Evolutionary conservation across 2,113 vertebrate genomes (phyloP).

Genomic region (Alethe diademata): DNA sequence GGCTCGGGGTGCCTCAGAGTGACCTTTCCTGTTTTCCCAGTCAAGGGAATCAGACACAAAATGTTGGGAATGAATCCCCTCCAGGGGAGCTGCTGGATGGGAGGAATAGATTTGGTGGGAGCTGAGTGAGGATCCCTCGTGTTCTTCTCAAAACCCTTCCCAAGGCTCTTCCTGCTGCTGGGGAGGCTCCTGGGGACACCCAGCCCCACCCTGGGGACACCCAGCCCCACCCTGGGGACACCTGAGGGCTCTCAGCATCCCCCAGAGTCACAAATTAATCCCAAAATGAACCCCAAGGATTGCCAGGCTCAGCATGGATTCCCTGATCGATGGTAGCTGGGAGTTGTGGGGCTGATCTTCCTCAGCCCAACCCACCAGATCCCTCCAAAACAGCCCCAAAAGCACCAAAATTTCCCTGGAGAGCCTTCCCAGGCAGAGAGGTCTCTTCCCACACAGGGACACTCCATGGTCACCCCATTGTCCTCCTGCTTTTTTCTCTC

Average conservation of each 20-base stretch:
- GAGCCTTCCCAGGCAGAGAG: not conserved
- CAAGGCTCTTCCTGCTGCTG: not conserved
- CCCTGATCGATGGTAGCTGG: not conserved
- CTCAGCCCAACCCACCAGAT: not conserved
- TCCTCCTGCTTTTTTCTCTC: not conserved
- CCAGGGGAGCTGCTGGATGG: not conserved
- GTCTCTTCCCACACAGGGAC: not conserved
- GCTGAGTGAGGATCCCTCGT: not conserved
- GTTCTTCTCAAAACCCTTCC: not conserved
- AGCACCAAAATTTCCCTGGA: not conserved
- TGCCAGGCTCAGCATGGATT: rapidly evolving
- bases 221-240: not conserved
- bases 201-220: not conserved
- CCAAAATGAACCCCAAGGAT: not conserved
- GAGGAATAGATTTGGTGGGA: not conserved
- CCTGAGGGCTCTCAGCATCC: not conserved
- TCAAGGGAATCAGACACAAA: constrained; percentile 6
- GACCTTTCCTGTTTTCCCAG: constrained; percentile 74
- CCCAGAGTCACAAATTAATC: not conserved
- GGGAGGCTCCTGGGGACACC: not conserved
- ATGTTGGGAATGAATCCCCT: constrained; percentile 48
- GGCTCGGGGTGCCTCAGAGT: constrained; percentile 50
- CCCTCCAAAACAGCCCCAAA: not conserved
- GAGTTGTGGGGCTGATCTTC: rapidly evolving
- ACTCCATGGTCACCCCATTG: not conserved